Evolutionary conservation across 2,888 invertebrate genomes (phyloP), one percentile per base, ranked within the genome.

Genomic region (Eupithecia abbreviata): DNA sequence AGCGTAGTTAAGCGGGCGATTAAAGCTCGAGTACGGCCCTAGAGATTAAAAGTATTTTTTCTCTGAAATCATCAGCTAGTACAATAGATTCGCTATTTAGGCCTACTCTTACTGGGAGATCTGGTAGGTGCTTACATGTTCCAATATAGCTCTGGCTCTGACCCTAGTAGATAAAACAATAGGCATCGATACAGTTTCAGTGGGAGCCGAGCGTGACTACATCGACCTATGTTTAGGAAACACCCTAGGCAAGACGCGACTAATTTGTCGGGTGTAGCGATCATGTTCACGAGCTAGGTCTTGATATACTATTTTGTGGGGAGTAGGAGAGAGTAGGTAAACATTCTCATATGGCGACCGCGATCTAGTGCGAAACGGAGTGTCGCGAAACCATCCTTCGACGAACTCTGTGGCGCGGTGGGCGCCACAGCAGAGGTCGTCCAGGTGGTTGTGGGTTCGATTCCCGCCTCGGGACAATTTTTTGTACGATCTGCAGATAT

Each of bases 141-240:
- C 55, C n/a, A 55, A 55, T n/a, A 55, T 55, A 55, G 55, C n/a
- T 6, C n/a, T 55, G 55, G 7, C 7, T 7, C 4, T 55, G 30
- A 30, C 30, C n/a, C 6, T 55, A 49, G 3, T n/a, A 55, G n/a
- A 15, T n/a, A 55, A 15, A 55, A 55, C 55, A 55, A 55, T 55
- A 55, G 55, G n/a, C 55, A n/a, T 55, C 55, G 55, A 6, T n/a
- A n/a, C n/a, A 55, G 55, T 55, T 51, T 55, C 55, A 55, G 55
- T 55, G n/a, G 2, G 55, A 55, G n/a, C n/a, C 1, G 55, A 55
- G n/a, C n/a, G 55, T 55, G 7, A n/a, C n/a, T 7, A 55, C 55
- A 7, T 55, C 55, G 55, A 15, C 5, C 15, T 51, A 51, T 51
- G 51, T 51, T 51, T 51, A 51, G 51, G 51, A 51, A 51, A 51